These are phyloP conservation scores for Nerophis lumbriciformis DNA, from an alignment of 2,113 vertebrate genomes.

Conservation along the genomic window DNA sequence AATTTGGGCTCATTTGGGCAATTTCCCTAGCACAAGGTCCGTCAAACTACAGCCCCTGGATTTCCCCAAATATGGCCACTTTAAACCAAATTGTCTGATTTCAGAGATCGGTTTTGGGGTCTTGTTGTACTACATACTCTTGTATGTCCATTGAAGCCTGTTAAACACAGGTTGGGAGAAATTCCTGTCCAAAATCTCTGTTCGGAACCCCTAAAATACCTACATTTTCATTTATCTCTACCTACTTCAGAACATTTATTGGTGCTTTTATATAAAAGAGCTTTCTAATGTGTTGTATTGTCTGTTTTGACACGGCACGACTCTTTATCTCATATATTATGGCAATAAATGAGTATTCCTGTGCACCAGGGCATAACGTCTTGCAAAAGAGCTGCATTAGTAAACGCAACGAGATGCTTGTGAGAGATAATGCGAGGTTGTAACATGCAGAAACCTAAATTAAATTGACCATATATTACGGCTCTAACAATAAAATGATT, in stretches of 20 bases:
- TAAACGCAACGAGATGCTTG: not conserved
- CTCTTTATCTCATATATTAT: conserved; percentile 1
- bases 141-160: too few species aligned
- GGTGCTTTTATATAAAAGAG: not conserved
- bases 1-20: too few species aligned
- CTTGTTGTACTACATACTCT: too few species aligned
- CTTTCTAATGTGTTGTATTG: not conserved
- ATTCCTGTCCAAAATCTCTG: too few species aligned
- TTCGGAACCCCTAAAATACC: too few species aligned
- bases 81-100: too few species aligned
- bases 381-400: not conserved
- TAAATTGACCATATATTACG: not conserved
- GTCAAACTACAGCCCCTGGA: too few species aligned
- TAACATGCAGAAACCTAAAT: not conserved
- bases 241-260: not conserved
- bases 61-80: too few species aligned
- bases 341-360: not conserved
- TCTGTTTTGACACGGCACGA: not conserved
- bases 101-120: too few species aligned
- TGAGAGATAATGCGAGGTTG: not conserved
- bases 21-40: too few species aligned
- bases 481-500: not conserved
- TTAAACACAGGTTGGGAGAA: too few species aligned
- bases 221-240: not conserved
- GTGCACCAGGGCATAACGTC: not conserved